A percentile compares a stretch with the other conserved stretches of the same genome.
These are phyloP conservation scores for Hemiscyllium ocellatum DNA, from an alignment of 2,113 vertebrate genomes.

Conservation along the genomic window DNA sequence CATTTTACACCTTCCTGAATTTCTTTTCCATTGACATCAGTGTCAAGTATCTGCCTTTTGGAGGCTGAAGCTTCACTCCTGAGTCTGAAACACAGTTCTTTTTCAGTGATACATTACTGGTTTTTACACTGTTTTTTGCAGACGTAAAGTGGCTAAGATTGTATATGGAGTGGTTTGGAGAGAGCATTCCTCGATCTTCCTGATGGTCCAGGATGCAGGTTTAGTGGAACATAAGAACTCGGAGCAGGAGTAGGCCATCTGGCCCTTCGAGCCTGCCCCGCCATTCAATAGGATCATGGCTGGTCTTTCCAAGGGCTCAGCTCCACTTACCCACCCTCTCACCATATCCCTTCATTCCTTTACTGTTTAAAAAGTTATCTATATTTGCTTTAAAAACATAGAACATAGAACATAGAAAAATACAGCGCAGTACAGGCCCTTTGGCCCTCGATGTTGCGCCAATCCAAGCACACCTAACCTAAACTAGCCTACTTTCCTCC, in stretches of 20 bases:
- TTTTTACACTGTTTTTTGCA: not conserved
- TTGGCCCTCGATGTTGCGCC: no score
- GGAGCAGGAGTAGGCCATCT: no score
- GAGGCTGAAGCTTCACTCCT: not conserved
- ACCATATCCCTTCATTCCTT: no score
- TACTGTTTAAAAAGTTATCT: no score
- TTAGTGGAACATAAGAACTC: not conserved
- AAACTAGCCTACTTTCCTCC: no score
- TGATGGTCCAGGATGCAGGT: not conserved
- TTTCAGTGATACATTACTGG: not conserved
- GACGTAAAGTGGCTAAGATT: not conserved
- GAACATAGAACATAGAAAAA: no score
- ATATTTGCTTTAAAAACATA: not conserved
- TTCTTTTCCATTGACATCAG: not conserved
- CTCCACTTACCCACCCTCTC: no score
- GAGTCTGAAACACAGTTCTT: not conserved
- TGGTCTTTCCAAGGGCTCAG: no score
- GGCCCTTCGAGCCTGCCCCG: no score
- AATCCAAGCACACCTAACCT: no score
- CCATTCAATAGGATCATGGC: no score
- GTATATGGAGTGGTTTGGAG: not conserved
- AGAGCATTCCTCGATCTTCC: not conserved
- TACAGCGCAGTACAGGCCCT: no score
- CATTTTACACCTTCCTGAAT: not conserved
- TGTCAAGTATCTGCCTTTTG: not conserved